phyloP scores from a whole-genome alignment of 2,113 vertebrate genomes.

The Chlorocebus sabaeus region DNA sequence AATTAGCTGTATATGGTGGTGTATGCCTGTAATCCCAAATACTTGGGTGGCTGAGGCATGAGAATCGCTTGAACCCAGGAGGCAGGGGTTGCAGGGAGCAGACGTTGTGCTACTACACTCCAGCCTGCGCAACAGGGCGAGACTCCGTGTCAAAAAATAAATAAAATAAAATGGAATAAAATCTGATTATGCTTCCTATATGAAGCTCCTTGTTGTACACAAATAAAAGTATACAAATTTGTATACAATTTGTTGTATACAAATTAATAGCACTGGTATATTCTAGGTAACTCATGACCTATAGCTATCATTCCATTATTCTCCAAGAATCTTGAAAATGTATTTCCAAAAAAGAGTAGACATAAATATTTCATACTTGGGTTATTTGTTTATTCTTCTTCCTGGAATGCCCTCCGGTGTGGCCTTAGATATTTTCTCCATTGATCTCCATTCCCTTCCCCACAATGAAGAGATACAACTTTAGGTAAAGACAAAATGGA shows the following conservation, averaged over 20 bases:
- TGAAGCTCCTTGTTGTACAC: neutral
- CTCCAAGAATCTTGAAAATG: constrained; percentile 3
- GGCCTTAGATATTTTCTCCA: neutral
- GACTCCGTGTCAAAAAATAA: no score
- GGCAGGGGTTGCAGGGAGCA: no score
- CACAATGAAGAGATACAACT: neutral
- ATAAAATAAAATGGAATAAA: neutral
- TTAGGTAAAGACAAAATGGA: neutral
- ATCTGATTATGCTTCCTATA: constrained; percentile 2
- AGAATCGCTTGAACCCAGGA: no score
- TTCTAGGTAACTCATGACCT: neutral
- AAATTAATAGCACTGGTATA: neutral
- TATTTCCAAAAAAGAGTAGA: neutral
- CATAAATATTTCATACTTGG: neutral
- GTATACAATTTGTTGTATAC: neutral
- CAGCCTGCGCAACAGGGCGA: no score
- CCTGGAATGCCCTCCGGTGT: neutral
- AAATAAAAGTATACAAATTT: neutral
- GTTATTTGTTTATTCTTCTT: neutral
- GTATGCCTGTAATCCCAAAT: no score
- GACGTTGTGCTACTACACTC: no score
- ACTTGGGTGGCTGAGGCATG: no score
- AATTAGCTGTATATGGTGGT: no score
- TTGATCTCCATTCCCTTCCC: neutral
- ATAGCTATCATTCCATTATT: neutral